Evolutionary conservation across 2,888 invertebrate species (phyloP), one percentile per base, ranked within the genome.

Genomic region (Branchipolynoe longqiensis): DNA sequence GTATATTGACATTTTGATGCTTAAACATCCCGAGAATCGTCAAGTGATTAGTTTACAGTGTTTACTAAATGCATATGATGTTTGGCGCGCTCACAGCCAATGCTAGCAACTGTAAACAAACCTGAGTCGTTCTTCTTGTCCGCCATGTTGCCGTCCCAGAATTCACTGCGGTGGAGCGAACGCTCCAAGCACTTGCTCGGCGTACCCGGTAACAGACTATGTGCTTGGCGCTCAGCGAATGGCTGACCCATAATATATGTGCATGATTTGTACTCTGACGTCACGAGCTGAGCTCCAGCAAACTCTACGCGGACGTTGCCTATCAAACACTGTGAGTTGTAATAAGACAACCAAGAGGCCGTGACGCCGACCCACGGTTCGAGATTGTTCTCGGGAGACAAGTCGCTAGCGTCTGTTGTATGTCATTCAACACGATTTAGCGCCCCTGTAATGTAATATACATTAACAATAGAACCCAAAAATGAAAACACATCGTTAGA

Each of bases 61-160:
- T 58, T 58, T 58, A n/a, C 58, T 18, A 58, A 58, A 18, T 58
- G 4, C 58, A n/a, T n/a, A 18, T 58, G 4, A 4, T 38, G 69
- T n/a, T 18, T 33, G 69, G 38, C 38, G 38, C 69, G 69, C 69
- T 12, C 69, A 38, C n/a, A 69, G 69, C 18, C 78, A 84, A 83
- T 81, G 82, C 89, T 87, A 87, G 89, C 89, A 89, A 89, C 88
- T 87, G 91, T 92, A 91, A 92, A 92, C 92, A 92, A 92, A 93
- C 93, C 93, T 86, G 93, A 93, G 86, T 93, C 93, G 82, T 90
- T 91, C 89, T 90, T 91, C 89, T 93, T 93, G 92, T 93, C 93
- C 86, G 93, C 93, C 93, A 93, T 93, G 85, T 89, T 91, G 87
- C 28, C 74, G 38, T 78, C 85, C 83, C 83, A 84, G 38, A 62